A percentile compares a stretch with the other conserved stretches of the same genome.
Conservation (phyloP, 2,797 vertebrate species). For the Rhynchonycteris naso region DNA sequence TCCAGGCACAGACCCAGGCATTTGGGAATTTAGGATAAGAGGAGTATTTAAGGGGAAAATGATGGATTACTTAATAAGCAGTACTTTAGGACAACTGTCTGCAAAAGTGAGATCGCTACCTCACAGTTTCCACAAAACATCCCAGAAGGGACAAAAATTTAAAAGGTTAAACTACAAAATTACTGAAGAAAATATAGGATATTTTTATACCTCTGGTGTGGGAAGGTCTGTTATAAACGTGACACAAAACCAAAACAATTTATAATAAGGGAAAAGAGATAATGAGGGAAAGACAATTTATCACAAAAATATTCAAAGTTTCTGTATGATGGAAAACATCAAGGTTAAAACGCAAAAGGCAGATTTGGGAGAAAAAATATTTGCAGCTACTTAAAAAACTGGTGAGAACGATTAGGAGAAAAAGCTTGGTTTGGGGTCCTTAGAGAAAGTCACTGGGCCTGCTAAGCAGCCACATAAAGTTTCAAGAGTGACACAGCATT, state of each 20-base stretch:
- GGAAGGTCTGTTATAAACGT: slow-evolving; percentile 5
- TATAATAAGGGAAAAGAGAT: not conserved
- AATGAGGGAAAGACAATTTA: slow-evolving; percentile 31
- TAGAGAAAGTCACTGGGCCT: not conserved
- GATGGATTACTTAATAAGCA: slow-evolving; percentile 24
- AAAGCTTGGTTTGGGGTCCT: not conserved
- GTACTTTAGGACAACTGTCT: not conserved
- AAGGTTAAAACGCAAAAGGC: not conserved
- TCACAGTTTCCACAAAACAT: slow-evolving; percentile 17
- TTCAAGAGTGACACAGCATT: not conserved
- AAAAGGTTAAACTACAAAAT: not conserved
- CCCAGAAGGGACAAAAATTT: not conserved
- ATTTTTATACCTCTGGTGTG: slow-evolving; percentile 1
- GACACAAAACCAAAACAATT: not conserved
- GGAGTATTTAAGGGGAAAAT: not conserved
- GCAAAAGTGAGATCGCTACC: slow-evolving; percentile 31
- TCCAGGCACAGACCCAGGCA: not conserved
- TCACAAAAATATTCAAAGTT: not conserved
- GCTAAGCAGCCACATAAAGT: not conserved
- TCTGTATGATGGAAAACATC: not conserved
- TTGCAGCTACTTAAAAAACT: not conserved
- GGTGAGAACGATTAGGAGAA: not conserved
- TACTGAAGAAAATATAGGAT: slow-evolving; percentile 29
- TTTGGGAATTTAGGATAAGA: not conserved
- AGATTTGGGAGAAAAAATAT: not conserved